Conservation (phyloP, 2,113 vertebrate species). For the Xenopus laevis region DNA sequence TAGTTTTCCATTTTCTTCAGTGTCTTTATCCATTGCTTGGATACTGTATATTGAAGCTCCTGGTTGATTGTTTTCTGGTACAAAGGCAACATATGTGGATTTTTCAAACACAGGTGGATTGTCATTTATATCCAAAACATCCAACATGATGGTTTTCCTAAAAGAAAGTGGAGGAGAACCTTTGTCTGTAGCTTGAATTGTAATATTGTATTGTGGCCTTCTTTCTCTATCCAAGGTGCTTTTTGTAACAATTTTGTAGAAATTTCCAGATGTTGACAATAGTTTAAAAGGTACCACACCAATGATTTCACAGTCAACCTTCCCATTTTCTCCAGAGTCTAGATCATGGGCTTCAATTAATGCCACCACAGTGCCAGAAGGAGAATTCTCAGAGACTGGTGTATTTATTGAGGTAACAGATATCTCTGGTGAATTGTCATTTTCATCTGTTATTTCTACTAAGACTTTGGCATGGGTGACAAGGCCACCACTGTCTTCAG, state of each 20-base stretch:
- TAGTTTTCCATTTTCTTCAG: too few relatives aligned
- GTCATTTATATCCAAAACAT: too few relatives aligned
- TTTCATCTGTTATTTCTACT: conserved; percentile 59
- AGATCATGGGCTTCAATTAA: conserved; percentile 56
- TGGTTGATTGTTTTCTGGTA: too few relatives aligned
- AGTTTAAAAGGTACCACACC: conserved; percentile 78
- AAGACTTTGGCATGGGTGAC: conserved; percentile 53
- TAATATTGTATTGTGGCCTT: conserved; percentile 37
- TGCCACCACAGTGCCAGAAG: conserved; percentile 51
- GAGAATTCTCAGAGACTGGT: conserved; percentile 54
- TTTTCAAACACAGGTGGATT: too few relatives aligned
- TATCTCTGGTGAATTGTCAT: conserved; percentile 60
- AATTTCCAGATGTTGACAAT: conserved; percentile 69
- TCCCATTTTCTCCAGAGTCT: conserved; percentile 58
- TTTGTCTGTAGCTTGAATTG: conserved; percentile 42
- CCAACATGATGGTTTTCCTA: conserved; percentile 62
- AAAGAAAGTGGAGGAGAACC: conserved; percentile 80
- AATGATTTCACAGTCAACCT: conserved; percentile 68
- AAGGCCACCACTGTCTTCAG: conserved; percentile 57
- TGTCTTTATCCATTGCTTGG: too few relatives aligned
- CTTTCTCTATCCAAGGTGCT: conserved; percentile 52
- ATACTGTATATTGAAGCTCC: too few relatives aligned
- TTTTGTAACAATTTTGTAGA: conserved; percentile 67
- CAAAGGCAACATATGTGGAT: too few relatives aligned
- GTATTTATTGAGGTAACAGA: conserved; percentile 52